Evolutionary conservation across 2,888 invertebrate genomes (phyloP), one percentile per base, ranked within the genome.

Genomic region (Brassicogethes aeneus): DNA sequence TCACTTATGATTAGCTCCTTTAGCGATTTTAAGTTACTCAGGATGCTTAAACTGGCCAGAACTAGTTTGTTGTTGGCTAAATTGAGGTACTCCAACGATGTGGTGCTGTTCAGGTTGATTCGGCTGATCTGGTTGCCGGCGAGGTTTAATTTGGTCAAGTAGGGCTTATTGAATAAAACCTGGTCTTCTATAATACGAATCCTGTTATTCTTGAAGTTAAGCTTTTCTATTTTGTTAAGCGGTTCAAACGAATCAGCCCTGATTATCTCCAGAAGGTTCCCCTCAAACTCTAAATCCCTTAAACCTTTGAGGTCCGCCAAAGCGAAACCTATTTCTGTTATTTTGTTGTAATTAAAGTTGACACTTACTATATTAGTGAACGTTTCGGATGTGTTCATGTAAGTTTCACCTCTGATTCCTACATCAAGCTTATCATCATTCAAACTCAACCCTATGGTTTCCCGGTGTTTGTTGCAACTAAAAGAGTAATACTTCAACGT

Each of bases 331-430:
- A 53, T 38, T 16, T 45, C 37, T 16, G 40, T 37, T 36, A 61
- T 55, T 39, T 51, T 44, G 44, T 61, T 61, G 17, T 49, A 40
- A 43, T 57, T 56, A 34, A 60, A 51, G 48, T 61, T 54, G 16
- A 61, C 40, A 8, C 50, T 44, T 7, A 43, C 38, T 17, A 59
- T 36, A 36, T 23, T 23, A 10, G 23, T 23, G 10, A 23, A 23
- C 10, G 23, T 23, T 23, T 23, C 23, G 5, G 23, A 23, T 14
- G 17, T 7, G 8, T 5, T 36, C 17, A 36, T 10, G 17, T 15
- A 36, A 12, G 17, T 3, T 5, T 23, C 10, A 23, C 10, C 23
- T 23, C 10, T 5, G 5, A 23, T 23, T 5, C 23, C 23, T 23
- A 23, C 23, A 23, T 23, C 10, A 5, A 23, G 10, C 23, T 7